phyloP scores from a whole-genome alignment of 2,888 invertebrate genomes.

The Craniophora ligustri region DNA sequence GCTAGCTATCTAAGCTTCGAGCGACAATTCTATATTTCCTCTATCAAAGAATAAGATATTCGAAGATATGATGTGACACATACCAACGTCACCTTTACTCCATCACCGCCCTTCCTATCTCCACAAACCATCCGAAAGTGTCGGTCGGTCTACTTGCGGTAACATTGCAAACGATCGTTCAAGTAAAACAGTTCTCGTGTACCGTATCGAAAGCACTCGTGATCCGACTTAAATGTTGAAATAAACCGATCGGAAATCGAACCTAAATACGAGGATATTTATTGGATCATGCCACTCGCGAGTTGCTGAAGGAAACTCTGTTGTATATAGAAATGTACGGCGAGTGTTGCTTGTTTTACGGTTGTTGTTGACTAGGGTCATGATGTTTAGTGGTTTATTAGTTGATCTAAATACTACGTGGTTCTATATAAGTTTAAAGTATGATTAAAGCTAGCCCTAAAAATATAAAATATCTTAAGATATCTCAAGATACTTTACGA shows the following conservation, averaged over 20 bases:
- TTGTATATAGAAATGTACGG: conserved; percentile 42
- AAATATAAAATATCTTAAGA: too few relatives aligned
- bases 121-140: conserved; percentile 58
- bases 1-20: too few relatives aligned
- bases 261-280: conserved; percentile 61
- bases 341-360: conserved; percentile 38
- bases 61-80: background rate
- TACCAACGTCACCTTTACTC: conserved; percentile 39
- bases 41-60: too few relatives aligned
- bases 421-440: too few relatives aligned
- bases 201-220: conserved; percentile 77
- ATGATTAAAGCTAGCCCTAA: too few relatives aligned
- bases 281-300: conserved; percentile 55
- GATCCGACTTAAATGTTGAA: conserved; percentile 72
- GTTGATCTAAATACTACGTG: too few relatives aligned
- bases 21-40: too few relatives aligned
- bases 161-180: conserved; percentile 74
- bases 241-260: conserved; percentile 70
- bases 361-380: conserved; percentile 27
- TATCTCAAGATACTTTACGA: too few relatives aligned
- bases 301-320: conserved; percentile 50
- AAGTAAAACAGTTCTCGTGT: conserved; percentile 86
- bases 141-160: conserved; percentile 57
- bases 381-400: too few relatives aligned
- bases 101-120: conserved; percentile 52